These are phyloP conservation scores for Lucifuga dentata DNA, from an alignment of 2,113 vertebrate genomes.

Conservation along the genomic window DNA sequence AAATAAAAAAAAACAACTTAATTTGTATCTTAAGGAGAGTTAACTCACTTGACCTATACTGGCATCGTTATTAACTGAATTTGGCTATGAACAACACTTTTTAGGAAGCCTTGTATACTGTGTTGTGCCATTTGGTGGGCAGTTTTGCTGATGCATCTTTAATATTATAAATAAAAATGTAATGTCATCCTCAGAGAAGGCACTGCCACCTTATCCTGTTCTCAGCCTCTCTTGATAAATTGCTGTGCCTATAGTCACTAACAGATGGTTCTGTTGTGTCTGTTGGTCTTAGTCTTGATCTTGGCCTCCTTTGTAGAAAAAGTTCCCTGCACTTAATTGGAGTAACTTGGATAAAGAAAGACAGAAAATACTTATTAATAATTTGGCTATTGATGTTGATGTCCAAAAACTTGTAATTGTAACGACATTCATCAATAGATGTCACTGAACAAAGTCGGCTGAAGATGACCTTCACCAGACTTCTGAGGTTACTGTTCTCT, in stretches of 20 bases:
- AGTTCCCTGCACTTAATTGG: not conserved
- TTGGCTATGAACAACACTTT: no score
- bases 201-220: constrained; percentile 2
- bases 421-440: constrained; percentile 58
- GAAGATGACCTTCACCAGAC: constrained; percentile 67
- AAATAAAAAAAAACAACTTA: no score
- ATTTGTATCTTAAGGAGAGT: no score
- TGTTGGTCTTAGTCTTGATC: constrained; percentile 58
- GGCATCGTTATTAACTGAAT: no score
- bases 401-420: no score
- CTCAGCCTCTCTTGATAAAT: constrained; percentile 23
- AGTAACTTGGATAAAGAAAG: not conserved
- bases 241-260: constrained; percentile 62
- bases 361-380: no score
- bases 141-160: constrained; percentile 4
- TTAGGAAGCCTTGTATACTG: not conserved
- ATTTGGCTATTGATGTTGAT: constrained; percentile 33
- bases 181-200: not conserved
- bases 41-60: no score
- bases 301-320: constrained; percentile 56
- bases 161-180: constrained; percentile 12
- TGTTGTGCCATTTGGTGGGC: not conserved
- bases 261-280: constrained; percentile 72
- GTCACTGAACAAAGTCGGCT: constrained; percentile 68
- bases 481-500: constrained; percentile 73